phyloP scores from a whole-genome alignment of 35 echinoderm and acorn worm genomes.

The Stichopus chloronotus region DNA sequence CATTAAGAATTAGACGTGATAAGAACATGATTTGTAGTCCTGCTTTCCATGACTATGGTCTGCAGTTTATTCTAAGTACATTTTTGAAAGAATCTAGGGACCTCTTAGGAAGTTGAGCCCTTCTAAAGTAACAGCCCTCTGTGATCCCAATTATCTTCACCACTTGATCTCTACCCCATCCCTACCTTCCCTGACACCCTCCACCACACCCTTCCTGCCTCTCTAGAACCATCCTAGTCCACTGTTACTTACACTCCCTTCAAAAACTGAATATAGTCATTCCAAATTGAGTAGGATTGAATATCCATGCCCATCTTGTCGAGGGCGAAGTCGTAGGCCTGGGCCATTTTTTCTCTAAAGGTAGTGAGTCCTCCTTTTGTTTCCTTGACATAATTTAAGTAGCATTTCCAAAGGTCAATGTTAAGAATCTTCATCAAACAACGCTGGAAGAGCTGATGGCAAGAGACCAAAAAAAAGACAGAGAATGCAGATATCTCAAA shows the following conservation, averaged over 20 bases:
- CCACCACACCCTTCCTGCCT: no score
- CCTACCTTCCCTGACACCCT: neutral
- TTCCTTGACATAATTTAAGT: conserved; percentile 94
- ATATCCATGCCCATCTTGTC: conserved; percentile 99
- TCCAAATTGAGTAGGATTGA: conserved; percentile 88
- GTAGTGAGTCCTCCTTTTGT: conserved; percentile 89
- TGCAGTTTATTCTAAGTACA: no score
- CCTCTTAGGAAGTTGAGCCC: no score
- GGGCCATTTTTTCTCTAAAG: conserved; percentile 97
- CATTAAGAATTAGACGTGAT: no score
- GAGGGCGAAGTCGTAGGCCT: conserved; percentile 98
- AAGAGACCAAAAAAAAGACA: neutral
- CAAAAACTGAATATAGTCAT: conserved; percentile 85
- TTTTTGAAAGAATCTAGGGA: no score
- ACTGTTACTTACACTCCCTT: conserved; percentile 95
- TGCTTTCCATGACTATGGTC: no score
- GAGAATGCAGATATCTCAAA: neutral
- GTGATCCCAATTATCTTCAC: neutral
- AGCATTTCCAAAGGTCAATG: conserved; percentile 99
- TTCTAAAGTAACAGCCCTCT: neutral
- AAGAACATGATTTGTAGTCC: no score
- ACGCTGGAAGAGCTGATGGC: conserved; percentile 90
- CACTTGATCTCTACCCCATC: neutral
- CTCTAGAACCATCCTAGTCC: neutral
- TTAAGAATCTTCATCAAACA: conserved; percentile 99